Evolutionary conservation across 2,113 vertebrate genomes (phyloP).

Genomic region (Calyptomena viridis): DNA sequence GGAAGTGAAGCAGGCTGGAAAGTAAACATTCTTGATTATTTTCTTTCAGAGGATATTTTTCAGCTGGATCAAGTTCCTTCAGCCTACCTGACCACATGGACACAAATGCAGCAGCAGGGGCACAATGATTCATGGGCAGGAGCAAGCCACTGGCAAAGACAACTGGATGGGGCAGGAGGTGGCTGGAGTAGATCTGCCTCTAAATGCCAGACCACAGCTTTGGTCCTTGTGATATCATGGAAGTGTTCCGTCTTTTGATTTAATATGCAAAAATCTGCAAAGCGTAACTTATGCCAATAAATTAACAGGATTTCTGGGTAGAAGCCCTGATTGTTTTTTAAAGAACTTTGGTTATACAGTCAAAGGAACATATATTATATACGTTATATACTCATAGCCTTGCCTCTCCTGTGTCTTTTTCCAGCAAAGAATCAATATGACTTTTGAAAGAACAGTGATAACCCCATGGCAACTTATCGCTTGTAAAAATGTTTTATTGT

Average conservation of each 20-base stretch:
- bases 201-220: neutral
- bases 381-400: neutral
- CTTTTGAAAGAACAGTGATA: neutral
- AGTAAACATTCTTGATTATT: neutral
- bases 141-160: neutral
- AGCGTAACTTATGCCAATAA: conserved; percentile 19
- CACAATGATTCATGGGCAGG: neutral
- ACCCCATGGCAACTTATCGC: neutral
- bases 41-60: neutral
- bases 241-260: conserved; percentile 30
- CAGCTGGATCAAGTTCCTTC: neutral
- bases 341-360: neutral
- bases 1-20: neutral
- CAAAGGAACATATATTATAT: neutral
- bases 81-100: neutral
- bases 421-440: neutral
- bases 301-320: conserved; percentile 35
- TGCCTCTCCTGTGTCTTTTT: neutral
- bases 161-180: neutral
- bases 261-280: conserved; percentile 31
- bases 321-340: conserved; percentile 3
- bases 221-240: neutral
- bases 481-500: neutral
- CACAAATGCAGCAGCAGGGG: neutral
- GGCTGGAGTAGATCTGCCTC: neutral